Evolutionary conservation across 2,797 vertebrate genomes (phyloP).

Genomic region (Characodon lateralis): DNA sequence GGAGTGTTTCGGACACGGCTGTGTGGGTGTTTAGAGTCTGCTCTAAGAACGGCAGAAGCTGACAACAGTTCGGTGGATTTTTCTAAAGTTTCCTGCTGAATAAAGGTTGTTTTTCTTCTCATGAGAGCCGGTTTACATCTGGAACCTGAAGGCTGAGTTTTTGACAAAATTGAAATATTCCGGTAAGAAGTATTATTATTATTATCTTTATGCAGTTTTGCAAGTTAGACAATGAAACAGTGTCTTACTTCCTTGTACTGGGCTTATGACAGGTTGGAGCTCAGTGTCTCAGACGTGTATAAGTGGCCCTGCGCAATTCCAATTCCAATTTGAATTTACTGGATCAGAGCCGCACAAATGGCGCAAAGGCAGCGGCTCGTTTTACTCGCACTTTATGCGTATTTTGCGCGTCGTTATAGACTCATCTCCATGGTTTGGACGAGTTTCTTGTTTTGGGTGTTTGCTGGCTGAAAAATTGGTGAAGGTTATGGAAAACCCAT

Average conservation of each 20-base stretch:
- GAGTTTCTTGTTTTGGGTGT: not conserved
- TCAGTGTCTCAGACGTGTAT: not conserved
- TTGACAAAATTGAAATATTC: slow-evolving; percentile 42
- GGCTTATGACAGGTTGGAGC: slow-evolving; percentile 47
- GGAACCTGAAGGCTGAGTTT: slow-evolving; percentile 26
- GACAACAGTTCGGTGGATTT: slow-evolving; percentile 42
- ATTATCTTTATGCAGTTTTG: not conserved
- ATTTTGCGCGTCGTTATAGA: not conserved
- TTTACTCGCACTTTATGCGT: not conserved
- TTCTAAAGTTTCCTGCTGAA: slow-evolving; percentile 46
- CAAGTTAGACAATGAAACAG: not conserved
- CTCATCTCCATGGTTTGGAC: not conserved
- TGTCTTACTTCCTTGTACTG: slow-evolving; percentile 48
- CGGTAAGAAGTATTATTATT: slow-evolving; percentile 41
- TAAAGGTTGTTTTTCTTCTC: slow-evolving; percentile 2
- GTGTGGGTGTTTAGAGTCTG: slow-evolving; percentile 10
- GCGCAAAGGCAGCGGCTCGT: not conserved
- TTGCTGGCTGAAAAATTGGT: not conserved
- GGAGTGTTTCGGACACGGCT: slow-evolving; percentile 42
- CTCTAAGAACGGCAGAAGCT: slow-evolving; percentile 36
- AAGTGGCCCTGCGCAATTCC: not conserved
- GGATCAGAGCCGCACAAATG: slow-evolving; percentile 5
- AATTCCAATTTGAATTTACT: slow-evolving; percentile 19
- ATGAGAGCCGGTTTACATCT: slow-evolving; percentile 37
- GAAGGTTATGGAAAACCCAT: not conserved